phyloP scores from a whole-genome alignment of 2,113 vertebrate genomes.

The Phodopus roborovskii region DNA sequence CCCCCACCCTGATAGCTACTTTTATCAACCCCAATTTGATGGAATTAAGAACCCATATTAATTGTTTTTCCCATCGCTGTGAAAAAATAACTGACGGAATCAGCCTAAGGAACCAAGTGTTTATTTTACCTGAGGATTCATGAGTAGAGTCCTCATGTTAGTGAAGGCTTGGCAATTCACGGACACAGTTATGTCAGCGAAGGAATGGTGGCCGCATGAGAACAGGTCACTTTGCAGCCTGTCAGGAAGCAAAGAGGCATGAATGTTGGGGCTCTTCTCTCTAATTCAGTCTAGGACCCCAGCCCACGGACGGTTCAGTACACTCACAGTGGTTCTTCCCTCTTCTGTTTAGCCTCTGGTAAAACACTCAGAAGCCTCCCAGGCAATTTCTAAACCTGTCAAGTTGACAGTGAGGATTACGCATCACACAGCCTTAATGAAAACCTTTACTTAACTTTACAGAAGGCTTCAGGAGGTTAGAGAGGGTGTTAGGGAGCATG shows the following conservation, averaged over 20 bases:
- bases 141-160: not conserved
- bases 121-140: not conserved
- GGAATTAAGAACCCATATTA: not conserved
- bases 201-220: not conserved
- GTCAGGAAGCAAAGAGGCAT: not conserved
- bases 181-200: not conserved
- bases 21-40: conserved; percentile 18
- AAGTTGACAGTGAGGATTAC: not conserved
- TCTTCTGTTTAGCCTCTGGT: not conserved
- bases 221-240: not conserved
- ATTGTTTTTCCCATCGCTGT: not conserved
- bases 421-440: not conserved
- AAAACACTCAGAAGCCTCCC: not conserved
- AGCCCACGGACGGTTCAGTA: not conserved
- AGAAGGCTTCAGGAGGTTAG: conserved; percentile 2
- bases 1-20: not conserved
- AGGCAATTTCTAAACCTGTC: not conserved
- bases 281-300: not conserved
- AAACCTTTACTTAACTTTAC: conserved; percentile 19
- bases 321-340: not conserved
- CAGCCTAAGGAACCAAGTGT: not conserved
- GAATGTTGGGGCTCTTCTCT: not conserved
- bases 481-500: not conserved
- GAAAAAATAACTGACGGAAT: not conserved
- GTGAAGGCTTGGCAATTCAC: not conserved